These are phyloP conservation scores for Palloptera scutellata DNA, from an alignment of 2,888 invertebrate genomes.

Conservation along the genomic window DNA sequence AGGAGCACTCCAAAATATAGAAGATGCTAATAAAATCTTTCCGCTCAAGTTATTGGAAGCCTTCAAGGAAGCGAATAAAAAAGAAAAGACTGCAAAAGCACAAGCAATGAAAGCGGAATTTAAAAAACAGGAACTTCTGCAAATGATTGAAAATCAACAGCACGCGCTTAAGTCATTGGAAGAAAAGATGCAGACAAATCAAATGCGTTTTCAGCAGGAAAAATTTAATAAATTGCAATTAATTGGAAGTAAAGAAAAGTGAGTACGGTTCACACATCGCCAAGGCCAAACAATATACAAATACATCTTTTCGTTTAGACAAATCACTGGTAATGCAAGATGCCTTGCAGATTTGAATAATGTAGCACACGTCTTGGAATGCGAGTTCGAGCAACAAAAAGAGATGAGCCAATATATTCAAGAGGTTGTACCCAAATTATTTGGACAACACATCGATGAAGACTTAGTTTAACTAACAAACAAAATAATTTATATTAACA, in stretches of 20 bases:
- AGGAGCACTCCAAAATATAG: conserved; percentile 38
- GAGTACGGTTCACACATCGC: conserved; percentile 14
- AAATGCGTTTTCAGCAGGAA: conserved; percentile 18
- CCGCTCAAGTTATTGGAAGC: conserved; percentile 36
- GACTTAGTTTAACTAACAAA: background rate
- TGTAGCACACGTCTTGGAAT: conserved; percentile 32
- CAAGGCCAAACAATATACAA: conserved; percentile 6
- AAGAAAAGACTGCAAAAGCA: conserved; percentile 18
- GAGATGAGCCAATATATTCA: conserved; percentile 37
- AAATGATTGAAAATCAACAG: conserved; percentile 30
- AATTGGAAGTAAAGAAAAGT: conserved; percentile 25
- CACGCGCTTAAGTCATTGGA: conserved; percentile 24
- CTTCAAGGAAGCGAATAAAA: conserved; percentile 36
- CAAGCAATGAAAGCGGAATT: conserved; percentile 6
- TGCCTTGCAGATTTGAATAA: conserved; percentile 5
- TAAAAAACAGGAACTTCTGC: conserved; percentile 9
- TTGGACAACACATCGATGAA: conserved; percentile 11
- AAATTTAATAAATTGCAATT: conserved; percentile 7
- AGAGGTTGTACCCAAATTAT: conserved; percentile 33
- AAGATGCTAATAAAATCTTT: conserved; percentile 39
- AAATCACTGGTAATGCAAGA: no score
- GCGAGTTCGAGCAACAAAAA: conserved; percentile 36
- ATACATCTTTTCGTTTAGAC: no score
- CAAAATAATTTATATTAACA: conserved; percentile 1
- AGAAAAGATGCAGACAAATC: conserved; percentile 17